These are phyloP conservation scores for Rhynchonycteris naso DNA, from an alignment of 2,797 vertebrate genomes.

Conservation along the genomic window DNA sequence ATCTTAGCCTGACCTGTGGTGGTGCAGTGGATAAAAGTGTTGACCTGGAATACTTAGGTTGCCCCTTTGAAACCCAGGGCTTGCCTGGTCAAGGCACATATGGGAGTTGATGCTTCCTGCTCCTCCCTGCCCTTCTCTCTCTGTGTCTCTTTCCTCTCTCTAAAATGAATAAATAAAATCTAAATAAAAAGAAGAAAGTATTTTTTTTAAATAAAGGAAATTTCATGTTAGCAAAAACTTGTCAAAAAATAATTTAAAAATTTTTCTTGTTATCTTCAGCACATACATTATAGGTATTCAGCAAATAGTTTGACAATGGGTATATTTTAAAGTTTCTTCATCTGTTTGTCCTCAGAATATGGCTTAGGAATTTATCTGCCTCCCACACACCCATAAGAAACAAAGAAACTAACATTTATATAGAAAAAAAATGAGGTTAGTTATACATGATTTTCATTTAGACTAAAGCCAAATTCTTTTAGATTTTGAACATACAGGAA, in stretches of 20 bases:
- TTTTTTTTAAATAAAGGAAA: too few species aligned
- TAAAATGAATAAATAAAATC: too few species aligned
- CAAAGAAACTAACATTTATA: neutral
- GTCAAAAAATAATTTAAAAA: neutral
- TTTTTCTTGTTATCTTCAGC: constrained; percentile 1
- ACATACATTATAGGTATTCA: neutral
- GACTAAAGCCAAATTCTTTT: neutral
- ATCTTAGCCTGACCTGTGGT: neutral
- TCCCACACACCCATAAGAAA: neutral
- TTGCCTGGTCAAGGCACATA: too few species aligned
- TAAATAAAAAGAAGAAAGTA: too few species aligned
- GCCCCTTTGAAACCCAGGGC: too few species aligned
- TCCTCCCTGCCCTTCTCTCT: too few species aligned
- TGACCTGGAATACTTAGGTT: too few species aligned
- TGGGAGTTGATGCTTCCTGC: too few species aligned
- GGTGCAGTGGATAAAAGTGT: too few species aligned
- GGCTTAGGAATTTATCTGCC: neutral
- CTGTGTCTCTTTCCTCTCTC: too few species aligned
- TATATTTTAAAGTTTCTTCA: neutral
- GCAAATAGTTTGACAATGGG: neutral
- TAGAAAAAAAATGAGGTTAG: neutral
- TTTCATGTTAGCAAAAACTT: constrained; percentile 23
- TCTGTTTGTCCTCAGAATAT: neutral
- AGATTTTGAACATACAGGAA: neutral
- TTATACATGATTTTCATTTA: constrained; percentile 28